phyloP scores from a whole-genome alignment of 2,113 vertebrate genomes.

The Herpetotheres cachinnans region DNA sequence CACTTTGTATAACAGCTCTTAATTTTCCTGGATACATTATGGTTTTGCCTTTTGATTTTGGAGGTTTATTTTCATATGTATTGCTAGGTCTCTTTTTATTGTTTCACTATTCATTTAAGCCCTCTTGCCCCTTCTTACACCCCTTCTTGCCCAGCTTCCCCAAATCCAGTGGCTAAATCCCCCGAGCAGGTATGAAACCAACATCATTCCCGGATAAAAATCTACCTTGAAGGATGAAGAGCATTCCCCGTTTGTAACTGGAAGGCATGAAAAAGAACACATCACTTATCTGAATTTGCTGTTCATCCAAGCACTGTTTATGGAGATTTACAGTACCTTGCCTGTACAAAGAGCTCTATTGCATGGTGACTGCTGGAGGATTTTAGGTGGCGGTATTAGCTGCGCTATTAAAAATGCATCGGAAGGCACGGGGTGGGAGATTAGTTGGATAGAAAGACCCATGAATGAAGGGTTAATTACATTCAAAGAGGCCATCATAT shows the following conservation, averaged over 20 bases:
- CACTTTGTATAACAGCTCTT: background rate
- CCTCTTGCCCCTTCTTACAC: background rate
- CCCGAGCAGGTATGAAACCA: background rate
- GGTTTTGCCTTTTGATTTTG: background rate
- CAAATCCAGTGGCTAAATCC: background rate
- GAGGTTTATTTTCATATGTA: background rate
- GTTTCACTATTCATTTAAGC: background rate
- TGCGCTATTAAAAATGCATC: constrained; percentile 42
- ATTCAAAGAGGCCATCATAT: constrained; percentile 62
- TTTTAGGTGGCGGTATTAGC: constrained; percentile 57
- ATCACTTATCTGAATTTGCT: constrained; percentile 61
- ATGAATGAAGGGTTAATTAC: constrained; percentile 69
- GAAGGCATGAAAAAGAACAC: constrained; percentile 47
- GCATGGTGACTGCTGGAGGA: constrained; percentile 8
- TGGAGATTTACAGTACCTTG: constrained; percentile 57
- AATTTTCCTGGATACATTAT: background rate
- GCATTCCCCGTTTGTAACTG: constrained; percentile 5
- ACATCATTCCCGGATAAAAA: background rate
- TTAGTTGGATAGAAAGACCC: constrained; percentile 60
- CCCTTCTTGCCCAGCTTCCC: background rate
- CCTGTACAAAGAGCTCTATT: constrained; percentile 36
- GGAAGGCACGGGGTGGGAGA: constrained; percentile 26
- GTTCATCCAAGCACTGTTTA: constrained; percentile 62
- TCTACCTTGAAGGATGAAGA: constrained; percentile 38
- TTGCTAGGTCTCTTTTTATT: background rate